phyloP scores from a whole-genome alignment of 2,888 invertebrate species.

The Hydropsyche betteni region DNA sequence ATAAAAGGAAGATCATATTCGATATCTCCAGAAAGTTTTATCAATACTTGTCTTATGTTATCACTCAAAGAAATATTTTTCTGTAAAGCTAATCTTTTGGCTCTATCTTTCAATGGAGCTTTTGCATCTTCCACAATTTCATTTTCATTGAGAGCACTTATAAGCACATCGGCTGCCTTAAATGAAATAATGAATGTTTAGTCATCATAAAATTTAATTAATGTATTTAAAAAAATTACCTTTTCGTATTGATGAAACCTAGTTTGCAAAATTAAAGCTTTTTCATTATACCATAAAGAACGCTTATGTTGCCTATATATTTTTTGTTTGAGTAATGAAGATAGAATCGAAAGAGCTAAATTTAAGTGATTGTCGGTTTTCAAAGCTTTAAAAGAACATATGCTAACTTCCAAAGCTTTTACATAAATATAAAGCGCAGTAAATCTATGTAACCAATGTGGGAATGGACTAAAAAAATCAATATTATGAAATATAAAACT shows the following conservation, averaged over 20 bases:
- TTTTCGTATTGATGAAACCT: slow-evolving; percentile 30
- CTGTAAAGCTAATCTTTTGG: slow-evolving; percentile 57
- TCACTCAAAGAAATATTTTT: slow-evolving; percentile 56
- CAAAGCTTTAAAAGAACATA: slow-evolving; percentile 60
- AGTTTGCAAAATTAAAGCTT: slow-evolving; percentile 69
- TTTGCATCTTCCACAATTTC: slow-evolving; percentile 56
- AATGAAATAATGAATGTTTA: background rate
- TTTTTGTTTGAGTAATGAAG: slow-evolving; percentile 63
- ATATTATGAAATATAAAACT: background rate
- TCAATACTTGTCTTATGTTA: slow-evolving; percentile 54
- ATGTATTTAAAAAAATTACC: background rate
- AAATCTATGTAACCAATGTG: slow-evolving; percentile 67
- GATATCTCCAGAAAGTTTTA: slow-evolving; percentile 53
- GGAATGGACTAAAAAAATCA: slow-evolving; percentile 54
- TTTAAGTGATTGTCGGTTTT: slow-evolving; percentile 52
- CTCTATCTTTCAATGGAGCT: slow-evolving; percentile 59
- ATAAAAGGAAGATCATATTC: slow-evolving; percentile 56
- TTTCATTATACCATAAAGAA: slow-evolving; percentile 69
- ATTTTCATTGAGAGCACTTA: slow-evolving; percentile 59
- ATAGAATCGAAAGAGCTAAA: slow-evolving; percentile 65
- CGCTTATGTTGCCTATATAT: slow-evolving; percentile 62
- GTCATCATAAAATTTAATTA: no score
- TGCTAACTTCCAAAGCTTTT: slow-evolving; percentile 59
- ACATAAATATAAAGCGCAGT: slow-evolving; percentile 65
- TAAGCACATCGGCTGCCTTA: slow-evolving; percentile 62